Conservation (phyloP, 2,113 vertebrate species). For the Antechinus flavipes region DNA sequence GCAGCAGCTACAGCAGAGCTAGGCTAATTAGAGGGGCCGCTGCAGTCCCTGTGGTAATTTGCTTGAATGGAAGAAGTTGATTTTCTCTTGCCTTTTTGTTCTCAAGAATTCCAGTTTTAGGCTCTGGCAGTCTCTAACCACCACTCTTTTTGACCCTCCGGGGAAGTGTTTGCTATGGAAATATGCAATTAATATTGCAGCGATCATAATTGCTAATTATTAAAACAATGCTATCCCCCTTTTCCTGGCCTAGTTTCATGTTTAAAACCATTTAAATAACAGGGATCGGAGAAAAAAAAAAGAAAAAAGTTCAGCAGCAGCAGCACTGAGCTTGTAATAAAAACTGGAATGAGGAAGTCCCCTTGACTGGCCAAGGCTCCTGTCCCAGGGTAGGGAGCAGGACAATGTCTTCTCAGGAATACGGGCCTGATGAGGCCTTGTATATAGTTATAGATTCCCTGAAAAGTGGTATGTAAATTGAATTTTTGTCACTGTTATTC, state of each 20-base stretch:
- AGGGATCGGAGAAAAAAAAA: conserved; percentile 74
- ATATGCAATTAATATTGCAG: conserved; percentile 99
- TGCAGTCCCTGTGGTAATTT: conserved; percentile 94
- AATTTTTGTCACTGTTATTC: conserved; percentile 35
- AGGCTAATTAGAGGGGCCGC: conserved; percentile 98
- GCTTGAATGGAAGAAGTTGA: conserved; percentile 89
- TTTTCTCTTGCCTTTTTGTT: conserved; percentile 86
- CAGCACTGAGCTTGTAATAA: conserved; percentile 69
- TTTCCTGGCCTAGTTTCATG: conserved; percentile 90
- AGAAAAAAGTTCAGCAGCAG: conserved; percentile 63
- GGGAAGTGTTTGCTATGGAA: conserved; percentile 92
- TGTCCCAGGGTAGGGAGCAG: conserved; percentile 34
- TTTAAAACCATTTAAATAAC: conserved; percentile 91
- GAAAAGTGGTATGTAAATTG: not conserved
- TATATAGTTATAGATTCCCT: not conserved
- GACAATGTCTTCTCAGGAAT: not conserved
- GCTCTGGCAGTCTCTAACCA: conserved; percentile 88
- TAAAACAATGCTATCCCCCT: conserved; percentile 93
- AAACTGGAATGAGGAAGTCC: conserved; percentile 40
- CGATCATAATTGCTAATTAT: conserved; percentile 99
- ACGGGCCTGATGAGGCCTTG: not conserved
- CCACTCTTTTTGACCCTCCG: conserved; percentile 87
- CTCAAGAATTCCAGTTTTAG: conserved; percentile 90
- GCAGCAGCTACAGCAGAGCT: conserved; percentile 89
- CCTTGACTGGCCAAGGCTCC: conserved; percentile 5